Evolutionary conservation across 2,113 vertebrate species (phyloP), one percentile per base, ranked within the genome.

Genomic region (Turdus rufiventris): DNA sequence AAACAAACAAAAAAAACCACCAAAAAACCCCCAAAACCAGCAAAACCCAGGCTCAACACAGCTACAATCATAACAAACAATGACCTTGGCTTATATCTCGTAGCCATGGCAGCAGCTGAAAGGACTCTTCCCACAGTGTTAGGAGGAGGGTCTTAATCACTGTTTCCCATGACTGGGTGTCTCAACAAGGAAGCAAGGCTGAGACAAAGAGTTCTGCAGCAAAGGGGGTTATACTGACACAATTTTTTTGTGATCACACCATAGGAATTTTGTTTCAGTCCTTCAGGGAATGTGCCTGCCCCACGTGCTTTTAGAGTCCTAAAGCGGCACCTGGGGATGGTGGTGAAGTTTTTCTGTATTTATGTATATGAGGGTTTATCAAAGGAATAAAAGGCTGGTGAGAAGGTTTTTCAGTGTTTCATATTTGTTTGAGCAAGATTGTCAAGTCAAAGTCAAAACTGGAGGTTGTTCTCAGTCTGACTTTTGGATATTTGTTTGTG

Each of bases 61-160:
- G 73, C 70, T 84, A 76, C 79, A 90, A 65, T 73, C 62, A 90
- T 93, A 93, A 96, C 58, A 92, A 88, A 96, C 72, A 94, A 93
- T 94, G 94, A 96, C 94, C 74, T 96, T 97, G 85, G 70, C 90
- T 96, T 94, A 71, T 87, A 91, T 94, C 45, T 95, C 4, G 74
- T 94, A 93, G 73, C 83, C 91, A 91, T 96, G 85, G 92, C 58
- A 97, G 93, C 95, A 68, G 61, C 43, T 84, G 91, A 93, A 96
- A 96, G 26, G 66, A 80, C 57, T 94, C 72, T 95, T 96, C 91
- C 82, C 75, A 73, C 92, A 91, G 2, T 66, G 61, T 42, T 71
- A 42, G 62, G 42, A 91, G 70, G 15, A 57, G 74, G 34, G 50
- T 42, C 85, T 93, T 94, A 91, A 79, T 80, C 2, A 0, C 51